A percentile compares a stretch with the other conserved stretches of the same genome.
These are phyloP conservation scores for Fregata magnificens DNA, from an alignment of 2,113 vertebrate genomes.

Conservation along the genomic window DNA sequence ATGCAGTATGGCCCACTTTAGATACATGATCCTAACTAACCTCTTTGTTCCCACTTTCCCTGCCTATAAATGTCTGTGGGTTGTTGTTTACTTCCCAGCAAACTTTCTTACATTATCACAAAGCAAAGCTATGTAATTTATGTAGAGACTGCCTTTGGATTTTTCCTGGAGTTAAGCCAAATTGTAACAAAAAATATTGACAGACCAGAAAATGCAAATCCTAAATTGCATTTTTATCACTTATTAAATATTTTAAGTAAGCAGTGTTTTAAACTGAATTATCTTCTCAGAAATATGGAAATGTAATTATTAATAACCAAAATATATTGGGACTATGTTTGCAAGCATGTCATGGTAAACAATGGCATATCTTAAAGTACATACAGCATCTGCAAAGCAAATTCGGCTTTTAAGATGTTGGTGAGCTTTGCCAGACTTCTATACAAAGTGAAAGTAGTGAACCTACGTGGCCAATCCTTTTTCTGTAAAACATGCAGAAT, in stretches of 20 bases:
- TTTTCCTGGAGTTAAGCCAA: background rate
- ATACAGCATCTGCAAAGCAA: background rate
- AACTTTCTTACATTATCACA: background rate
- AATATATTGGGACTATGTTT: background rate
- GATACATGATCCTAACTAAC: background rate
- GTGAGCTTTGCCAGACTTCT: background rate
- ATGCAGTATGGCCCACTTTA: background rate
- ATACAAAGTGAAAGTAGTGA: background rate
- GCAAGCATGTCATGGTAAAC: background rate
- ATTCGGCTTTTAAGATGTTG: background rate
- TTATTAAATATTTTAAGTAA: background rate
- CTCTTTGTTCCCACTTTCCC: background rate
- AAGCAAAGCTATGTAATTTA: background rate
- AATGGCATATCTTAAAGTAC: background rate
- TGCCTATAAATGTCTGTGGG: background rate
- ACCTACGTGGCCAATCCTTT: background rate
- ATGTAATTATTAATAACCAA: background rate
- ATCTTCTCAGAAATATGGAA: background rate
- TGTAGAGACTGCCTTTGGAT: background rate
- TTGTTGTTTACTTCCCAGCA: background rate
- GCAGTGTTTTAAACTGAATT: background rate
- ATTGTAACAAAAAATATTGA: background rate
- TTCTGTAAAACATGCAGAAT: background rate
- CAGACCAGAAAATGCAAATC: background rate
- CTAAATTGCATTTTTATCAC: background rate